phyloP scores from a whole-genome alignment of 2,797 vertebrate species.

The Gadopsis marmoratus region DNA sequence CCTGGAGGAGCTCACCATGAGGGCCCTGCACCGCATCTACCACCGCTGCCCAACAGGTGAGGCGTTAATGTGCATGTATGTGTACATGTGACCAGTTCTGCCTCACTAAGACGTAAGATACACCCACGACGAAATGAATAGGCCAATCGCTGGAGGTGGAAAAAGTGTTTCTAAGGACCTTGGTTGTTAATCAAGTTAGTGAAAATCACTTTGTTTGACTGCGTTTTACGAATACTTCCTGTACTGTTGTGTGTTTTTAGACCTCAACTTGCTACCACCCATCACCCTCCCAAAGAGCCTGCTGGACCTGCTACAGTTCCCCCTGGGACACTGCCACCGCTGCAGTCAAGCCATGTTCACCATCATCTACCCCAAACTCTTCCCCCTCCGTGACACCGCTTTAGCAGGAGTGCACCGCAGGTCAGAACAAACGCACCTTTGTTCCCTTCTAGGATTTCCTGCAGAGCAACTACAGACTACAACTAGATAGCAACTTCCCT shows the following conservation, averaged over 20 bases:
- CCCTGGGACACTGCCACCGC: constrained; percentile 96
- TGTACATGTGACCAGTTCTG: neutral
- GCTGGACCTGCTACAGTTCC: constrained; percentile 91
- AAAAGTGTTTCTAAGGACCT: neutral
- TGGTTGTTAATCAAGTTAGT: neutral
- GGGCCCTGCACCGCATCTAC: constrained; percentile 87
- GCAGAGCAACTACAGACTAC: neutral
- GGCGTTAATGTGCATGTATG: neutral
- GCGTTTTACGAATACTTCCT: neutral
- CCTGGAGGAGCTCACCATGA: constrained; percentile 94
- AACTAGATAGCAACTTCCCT: neutral
- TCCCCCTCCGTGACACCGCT: constrained; percentile 93
- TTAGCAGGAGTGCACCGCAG: constrained; percentile 96
- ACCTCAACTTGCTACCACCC: constrained; percentile 86
- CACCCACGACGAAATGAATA: neutral
- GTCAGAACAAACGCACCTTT: constrained; percentile 79
- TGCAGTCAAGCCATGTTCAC: constrained; percentile 99
- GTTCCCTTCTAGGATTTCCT: neutral
- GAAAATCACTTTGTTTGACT: neutral
- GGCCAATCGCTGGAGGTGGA: neutral
- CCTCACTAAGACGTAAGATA: neutral
- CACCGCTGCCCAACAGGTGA: constrained; percentile 85
- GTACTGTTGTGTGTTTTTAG: constrained; percentile 71
- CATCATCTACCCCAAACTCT: constrained; percentile 96
- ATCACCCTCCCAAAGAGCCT: constrained; percentile 92